These are phyloP conservation scores for Tiliacea aurago DNA, from an alignment of 2,888 invertebrate species.

Conservation along the genomic window DNA sequence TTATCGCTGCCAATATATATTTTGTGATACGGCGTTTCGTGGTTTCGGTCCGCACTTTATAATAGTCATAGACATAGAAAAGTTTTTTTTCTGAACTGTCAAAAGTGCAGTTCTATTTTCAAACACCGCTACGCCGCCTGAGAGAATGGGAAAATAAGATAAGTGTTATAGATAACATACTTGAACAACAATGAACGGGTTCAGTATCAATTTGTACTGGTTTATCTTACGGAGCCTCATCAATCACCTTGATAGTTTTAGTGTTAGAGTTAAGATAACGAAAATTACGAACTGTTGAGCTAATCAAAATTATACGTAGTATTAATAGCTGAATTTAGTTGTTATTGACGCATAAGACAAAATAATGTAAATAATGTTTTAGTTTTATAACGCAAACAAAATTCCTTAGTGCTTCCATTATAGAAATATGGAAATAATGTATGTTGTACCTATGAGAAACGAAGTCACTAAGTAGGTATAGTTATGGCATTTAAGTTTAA, in stretches of 20 bases:
- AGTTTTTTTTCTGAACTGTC: slow-evolving; percentile 26
- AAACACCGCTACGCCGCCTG: slow-evolving; percentile 31
- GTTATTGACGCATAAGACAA: slow-evolving; percentile 62
- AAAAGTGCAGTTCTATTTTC: slow-evolving; percentile 43
- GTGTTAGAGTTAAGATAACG: slow-evolving; percentile 53
- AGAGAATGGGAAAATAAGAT: slow-evolving; percentile 26
- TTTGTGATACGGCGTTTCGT: slow-evolving; percentile 55
- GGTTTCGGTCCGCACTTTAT: slow-evolving; percentile 45
- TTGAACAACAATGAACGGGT: slow-evolving; percentile 30
- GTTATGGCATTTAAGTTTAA: slow-evolving; percentile 46
- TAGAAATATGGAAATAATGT: slow-evolving; percentile 70
- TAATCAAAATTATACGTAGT: slow-evolving; percentile 63
- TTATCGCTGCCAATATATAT: slow-evolving; percentile 62
- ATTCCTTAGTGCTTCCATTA: slow-evolving; percentile 85
- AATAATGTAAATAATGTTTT: slow-evolving; percentile 66
- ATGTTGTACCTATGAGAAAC: slow-evolving; percentile 51
- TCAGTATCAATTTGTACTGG: slow-evolving; percentile 37
- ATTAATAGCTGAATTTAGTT: slow-evolving; percentile 65
- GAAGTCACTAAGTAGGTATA: slow-evolving; percentile 60
- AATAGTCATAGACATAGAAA: slow-evolving; percentile 30
- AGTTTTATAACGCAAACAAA: slow-evolving; percentile 77
- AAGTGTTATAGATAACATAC: slow-evolving; percentile 35
- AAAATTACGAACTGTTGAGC: slow-evolving; percentile 61
- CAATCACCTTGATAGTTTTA: slow-evolving; percentile 57
- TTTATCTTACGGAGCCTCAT: slow-evolving; percentile 48